Conservation (phyloP, 2,797 vertebrate genomes). For the Characodon lateralis region DNA sequence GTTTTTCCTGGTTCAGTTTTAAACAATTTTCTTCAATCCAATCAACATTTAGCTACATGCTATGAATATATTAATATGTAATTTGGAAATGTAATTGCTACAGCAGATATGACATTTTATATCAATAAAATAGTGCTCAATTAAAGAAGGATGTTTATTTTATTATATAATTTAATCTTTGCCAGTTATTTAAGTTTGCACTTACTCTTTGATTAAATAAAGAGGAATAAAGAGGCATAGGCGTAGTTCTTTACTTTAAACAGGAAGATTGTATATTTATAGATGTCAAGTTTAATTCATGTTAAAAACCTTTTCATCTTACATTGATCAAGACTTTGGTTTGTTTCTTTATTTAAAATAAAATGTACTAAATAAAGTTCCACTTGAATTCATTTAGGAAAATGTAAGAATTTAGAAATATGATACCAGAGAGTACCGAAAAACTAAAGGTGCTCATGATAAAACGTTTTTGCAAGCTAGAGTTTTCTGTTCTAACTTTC, state of each 20-base stretch:
- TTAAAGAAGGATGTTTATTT: background rate
- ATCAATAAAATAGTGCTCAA: background rate
- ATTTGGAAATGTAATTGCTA: background rate
- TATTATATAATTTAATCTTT: background rate
- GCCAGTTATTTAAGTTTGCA: background rate
- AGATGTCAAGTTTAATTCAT: background rate
- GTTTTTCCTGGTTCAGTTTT: background rate
- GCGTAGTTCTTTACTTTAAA: background rate
- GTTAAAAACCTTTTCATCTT: background rate
- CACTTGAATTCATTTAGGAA: background rate
- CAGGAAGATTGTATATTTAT: background rate
- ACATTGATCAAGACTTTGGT: background rate
- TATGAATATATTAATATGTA: background rate
- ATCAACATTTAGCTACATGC: background rate
- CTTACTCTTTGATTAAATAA: background rate
- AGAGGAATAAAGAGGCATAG: background rate
- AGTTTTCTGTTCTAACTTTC: slow-evolving; percentile 4
- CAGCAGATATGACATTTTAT: background rate
- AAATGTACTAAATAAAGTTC: background rate
- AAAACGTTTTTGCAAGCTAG: slow-evolving; percentile 16
- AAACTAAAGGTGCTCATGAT: background rate
- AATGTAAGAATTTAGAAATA: background rate
- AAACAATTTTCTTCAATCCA: background rate
- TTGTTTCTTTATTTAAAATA: background rate
- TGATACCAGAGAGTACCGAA: background rate